Evolutionary conservation across 2,888 invertebrate genomes (phyloP).

Genomic region (Lepetodrilus schrolli): DNA sequence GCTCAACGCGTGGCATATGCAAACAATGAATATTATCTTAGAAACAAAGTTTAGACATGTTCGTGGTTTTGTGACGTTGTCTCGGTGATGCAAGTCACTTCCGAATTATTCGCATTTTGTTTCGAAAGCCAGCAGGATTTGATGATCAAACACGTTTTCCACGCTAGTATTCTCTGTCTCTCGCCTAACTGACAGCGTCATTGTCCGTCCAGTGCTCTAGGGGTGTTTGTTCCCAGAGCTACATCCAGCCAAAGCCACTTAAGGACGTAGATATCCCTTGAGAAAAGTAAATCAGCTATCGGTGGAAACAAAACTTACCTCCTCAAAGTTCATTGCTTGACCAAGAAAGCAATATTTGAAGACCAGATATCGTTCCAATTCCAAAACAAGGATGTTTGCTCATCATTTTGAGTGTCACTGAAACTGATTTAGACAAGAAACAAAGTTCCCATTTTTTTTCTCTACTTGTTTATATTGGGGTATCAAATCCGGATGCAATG

Average conservation of each 20-base stretch:
- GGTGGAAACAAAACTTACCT: not conserved
- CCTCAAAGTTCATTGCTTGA: not conserved
- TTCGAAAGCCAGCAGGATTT: not conserved
- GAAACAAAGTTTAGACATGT: not conserved
- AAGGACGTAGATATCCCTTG: not conserved
- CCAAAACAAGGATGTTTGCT: constrained; percentile 20
- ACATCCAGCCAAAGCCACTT: not conserved
- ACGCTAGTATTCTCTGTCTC: not conserved
- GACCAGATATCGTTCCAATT: not conserved
- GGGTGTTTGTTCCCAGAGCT: not conserved
- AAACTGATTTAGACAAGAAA: not conserved
- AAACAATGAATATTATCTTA: no score
- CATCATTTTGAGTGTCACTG: not conserved
- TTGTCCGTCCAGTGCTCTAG: not conserved
- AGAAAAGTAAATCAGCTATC: not conserved
- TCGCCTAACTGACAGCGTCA: no score
- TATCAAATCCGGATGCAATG: not conserved
- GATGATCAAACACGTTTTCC: not conserved
- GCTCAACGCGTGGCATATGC: constrained; percentile 6
- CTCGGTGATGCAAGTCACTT: constrained; percentile 2
- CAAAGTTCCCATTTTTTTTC: not conserved
- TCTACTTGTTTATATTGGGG: not conserved
- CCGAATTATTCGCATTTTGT: not conserved
- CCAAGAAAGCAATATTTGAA: not conserved
- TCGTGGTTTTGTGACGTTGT: not conserved